A percentile compares a stretch with the other conserved stretches of the same genome.
Evolutionary conservation across 1,140 invertebrate genomes (phyloP).

Genomic region (Drosophila pseudoananassae): DNA sequence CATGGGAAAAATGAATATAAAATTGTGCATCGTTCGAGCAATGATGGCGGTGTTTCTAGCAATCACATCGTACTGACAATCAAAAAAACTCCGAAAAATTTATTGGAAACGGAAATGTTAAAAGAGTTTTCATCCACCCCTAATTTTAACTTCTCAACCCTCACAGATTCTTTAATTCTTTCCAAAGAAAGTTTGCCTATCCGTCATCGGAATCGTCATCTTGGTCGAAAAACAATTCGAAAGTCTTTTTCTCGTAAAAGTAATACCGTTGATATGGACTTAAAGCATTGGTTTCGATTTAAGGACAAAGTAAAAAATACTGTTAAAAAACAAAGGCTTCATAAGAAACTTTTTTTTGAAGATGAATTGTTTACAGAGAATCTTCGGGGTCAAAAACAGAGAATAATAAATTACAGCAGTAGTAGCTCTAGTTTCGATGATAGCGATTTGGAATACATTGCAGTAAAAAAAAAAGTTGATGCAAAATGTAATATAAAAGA

Average conservation of each 20-base stretch:
- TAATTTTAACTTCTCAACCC: conserved; percentile 3
- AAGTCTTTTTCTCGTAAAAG: neutral
- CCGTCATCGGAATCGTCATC: neutral
- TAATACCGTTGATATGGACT: conserved; percentile 43
- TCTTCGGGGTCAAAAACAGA: conserved; percentile 19
- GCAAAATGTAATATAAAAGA: conserved; percentile 33
- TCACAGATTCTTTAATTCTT: neutral
- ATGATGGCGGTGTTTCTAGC: conserved; percentile 5
- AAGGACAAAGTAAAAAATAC: neutral
- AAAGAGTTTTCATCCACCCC: neutral
- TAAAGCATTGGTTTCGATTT: conserved; percentile 53
- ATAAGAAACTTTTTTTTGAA: conserved; percentile 64
- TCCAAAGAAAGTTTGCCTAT: neutral
- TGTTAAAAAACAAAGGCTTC: conserved; percentile 30
- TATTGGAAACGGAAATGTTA: conserved; percentile 13
- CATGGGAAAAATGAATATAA: conserved; percentile 58
- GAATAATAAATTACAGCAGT: conserved; percentile 69
- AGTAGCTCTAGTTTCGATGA: conserved; percentile 62
- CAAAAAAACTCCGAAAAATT: conserved; percentile 78
- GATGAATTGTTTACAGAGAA: conserved; percentile 53
- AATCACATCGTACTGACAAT: conserved; percentile 79
- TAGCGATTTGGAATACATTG: conserved; percentile 38
- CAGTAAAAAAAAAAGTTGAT: neutral
- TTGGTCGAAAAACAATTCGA: conserved; percentile 8
- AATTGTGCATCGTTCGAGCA: conserved; percentile 48